These are phyloP conservation scores for Psittacara wagleri DNA, from an alignment of 2,113 vertebrate species.

Conservation along the genomic window DNA sequence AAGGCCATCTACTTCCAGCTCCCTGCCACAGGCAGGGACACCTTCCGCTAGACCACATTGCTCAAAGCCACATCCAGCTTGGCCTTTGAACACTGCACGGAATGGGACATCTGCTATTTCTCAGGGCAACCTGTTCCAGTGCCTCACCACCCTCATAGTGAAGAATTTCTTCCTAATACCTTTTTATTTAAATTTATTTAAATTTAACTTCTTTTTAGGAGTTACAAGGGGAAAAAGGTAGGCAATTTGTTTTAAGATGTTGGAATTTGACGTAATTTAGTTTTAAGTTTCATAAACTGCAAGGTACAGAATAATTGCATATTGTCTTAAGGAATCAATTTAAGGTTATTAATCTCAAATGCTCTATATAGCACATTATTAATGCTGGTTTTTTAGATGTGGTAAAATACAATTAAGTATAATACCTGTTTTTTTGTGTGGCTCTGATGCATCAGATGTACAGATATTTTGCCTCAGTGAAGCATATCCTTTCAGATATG, in stretches of 20 bases:
- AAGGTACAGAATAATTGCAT: not conserved
- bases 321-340: not conserved
- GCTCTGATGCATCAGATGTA: not conserved
- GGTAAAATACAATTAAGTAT: not conserved
- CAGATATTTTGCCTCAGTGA: not conserved
- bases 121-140: not conserved
- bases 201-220: not conserved
- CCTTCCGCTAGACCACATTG: not conserved
- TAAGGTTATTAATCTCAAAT: not conserved
- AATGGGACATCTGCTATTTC: not conserved
- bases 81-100: not conserved
- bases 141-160: not conserved
- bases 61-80: not conserved
- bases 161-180: not conserved
- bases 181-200: not conserved
- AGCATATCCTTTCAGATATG: not conserved
- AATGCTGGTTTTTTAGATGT: not conserved
- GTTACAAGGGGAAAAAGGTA: not conserved
- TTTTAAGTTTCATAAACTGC: not conserved
- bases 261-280: not conserved
- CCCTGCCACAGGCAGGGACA: not conserved
- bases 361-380: not conserved
- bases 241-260: not conserved
- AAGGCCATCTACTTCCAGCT: not conserved
- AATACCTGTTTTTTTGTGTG: not conserved